Base-by-base conservation (phyloP, 2,888 invertebrate genomes). In the Acronicta aceris region DNA sequence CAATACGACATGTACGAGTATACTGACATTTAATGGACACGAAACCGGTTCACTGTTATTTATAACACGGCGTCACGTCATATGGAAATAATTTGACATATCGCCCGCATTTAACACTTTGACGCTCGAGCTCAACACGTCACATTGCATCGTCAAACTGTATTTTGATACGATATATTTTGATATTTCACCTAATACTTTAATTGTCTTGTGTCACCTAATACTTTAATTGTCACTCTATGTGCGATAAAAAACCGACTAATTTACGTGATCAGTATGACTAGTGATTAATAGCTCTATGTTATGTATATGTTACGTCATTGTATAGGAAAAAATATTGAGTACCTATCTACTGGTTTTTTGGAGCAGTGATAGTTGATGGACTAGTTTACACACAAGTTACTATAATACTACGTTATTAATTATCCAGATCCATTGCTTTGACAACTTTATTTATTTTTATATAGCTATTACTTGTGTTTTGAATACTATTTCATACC, bases 341-440 rank as follows among this genome's bases (percentile, higher is more conserved):
- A 5, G 12, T n/a, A n/a, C n/a, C n/a, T 13, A 47, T 7, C 3
- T 27, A 16, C 27, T 12, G 12, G 15, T 47, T 69, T 71, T 65
- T 45, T 48, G 30, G 43, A 55, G 21, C 21, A 42, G 59, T 71
- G 59, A 71, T 59, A 69, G 55, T 65, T 59, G 55, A 65, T 52
- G 27, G 43, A 49, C 45, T 72, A 60, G 45, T 55, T 55, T 7
- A n/a, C 17, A 42, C 30, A 50, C 33, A 25, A 16, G 38, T 58
- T 58, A 58, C 10, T 16, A 12, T 33, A 33, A 6, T 33, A n/a
- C 47, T 33, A 30, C 30, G 46, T 13, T 41, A 51, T 30, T n/a
- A 41, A 50, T 41, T 27, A 46, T 21, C 21, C 45, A 36, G 13
- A 13, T 0, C 13, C 13, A 13, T 5, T 21, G 21, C 9, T 42